phyloP scores from a whole-genome alignment of 2,113 vertebrate genomes.

The Gobius niger region DNA sequence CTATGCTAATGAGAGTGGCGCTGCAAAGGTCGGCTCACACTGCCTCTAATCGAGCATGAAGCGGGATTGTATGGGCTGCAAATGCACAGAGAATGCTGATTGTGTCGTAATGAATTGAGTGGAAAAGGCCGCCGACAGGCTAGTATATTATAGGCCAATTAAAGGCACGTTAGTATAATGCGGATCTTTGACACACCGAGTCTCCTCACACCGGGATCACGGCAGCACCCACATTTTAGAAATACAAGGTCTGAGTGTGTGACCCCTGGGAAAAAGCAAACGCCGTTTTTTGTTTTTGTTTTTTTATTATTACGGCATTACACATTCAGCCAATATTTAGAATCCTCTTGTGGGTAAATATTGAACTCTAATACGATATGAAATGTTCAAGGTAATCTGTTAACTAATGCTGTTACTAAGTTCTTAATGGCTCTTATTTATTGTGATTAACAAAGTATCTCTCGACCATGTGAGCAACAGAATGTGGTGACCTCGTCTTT shows the following conservation, averaged over 20 bases:
- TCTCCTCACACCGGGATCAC: background rate
- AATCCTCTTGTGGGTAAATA: background rate
- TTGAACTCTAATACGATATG: background rate
- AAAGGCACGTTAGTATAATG: constrained; percentile 85
- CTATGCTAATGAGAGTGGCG: constrained; percentile 86
- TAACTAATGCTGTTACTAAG: no score
- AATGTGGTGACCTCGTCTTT: background rate
- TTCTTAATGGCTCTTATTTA: no score
- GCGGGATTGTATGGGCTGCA: constrained; percentile 87
- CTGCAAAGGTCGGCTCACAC: constrained; percentile 70
- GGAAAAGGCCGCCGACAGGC: constrained; percentile 95
- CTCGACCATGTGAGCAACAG: background rate
- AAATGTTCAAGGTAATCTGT: no score
- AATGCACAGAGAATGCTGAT: constrained; percentile 76
- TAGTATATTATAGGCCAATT: constrained; percentile 79
- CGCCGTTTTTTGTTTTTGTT: background rate
- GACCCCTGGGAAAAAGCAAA: background rate
- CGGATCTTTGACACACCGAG: constrained; percentile 18
- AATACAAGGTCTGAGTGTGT: constrained; percentile 3
- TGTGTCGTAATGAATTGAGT: constrained; percentile 99
- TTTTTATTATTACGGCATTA: background rate
- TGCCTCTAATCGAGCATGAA: constrained; percentile 94
- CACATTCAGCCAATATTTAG: background rate
- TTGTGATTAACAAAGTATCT: no score
- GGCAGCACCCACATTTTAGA: constrained; percentile 4